Evolutionary conservation across 2,797 vertebrate genomes (phyloP), one percentile per base, ranked within the genome.

Genomic region (Pseudochirops cupreus): DNA sequence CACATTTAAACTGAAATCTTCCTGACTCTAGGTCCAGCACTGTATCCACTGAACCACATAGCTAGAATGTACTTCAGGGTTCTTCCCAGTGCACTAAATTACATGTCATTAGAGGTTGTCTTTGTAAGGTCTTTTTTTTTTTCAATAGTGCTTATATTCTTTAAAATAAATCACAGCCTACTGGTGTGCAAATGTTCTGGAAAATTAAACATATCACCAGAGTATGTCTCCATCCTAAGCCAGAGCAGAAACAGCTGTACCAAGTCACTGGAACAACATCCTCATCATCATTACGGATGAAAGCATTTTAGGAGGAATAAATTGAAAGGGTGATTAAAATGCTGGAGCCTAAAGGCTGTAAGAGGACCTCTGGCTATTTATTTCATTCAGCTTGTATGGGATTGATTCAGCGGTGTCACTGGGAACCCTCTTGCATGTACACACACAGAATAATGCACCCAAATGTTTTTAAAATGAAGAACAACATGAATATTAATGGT

Each of bases 401-500:
- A 50, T 24, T 82, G 4, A n/a, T 96, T 96, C 89, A 93, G 31
- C 12, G 57, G 58, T 91, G 53, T 26, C 13, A 33, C 4, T 12
- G 58, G 11, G 18, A 89, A 12, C 59, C 1, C 9, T 0, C 90
- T 13, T 21, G 31, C 21, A 56, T 21, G 16, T 18, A 3, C 16
- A 29, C 0, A 58, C 18, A 94, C 5, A 53, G 12, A 91, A 10
- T 94, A 55, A 91, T 53, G 58, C 0, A 92, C 33, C 24, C 21
- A 12, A 96, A 74, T 46, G 1, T 56, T 95, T 31, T 95, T 97
- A 90, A 97, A 94, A 95, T 94, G 92, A 97, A 67, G 67, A 93
- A 13, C 5, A 91, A 54, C 31, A 98, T 98, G 94, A 97, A 98
- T 98, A 97, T 96, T 96, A 95, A 97, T 97, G 91, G 12, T 52